phyloP scores from a whole-genome alignment of 1,140 invertebrate genomes.

The Chironomus tepperi region DNA sequence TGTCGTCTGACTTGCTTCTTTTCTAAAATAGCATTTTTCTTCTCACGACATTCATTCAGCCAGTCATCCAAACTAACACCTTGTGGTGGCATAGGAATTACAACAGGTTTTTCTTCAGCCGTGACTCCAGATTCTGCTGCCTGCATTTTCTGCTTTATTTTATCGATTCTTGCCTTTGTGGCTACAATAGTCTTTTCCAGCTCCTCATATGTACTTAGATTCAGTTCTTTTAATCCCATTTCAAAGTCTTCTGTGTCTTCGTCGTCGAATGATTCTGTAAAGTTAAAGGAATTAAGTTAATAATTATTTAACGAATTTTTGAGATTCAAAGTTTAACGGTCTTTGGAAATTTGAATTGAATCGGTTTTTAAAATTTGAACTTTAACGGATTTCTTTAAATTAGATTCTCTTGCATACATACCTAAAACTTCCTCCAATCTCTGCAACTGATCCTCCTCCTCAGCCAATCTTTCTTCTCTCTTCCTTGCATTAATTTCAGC shows the following conservation, averaged over 20 bases:
- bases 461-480: slow-evolving; percentile 70
- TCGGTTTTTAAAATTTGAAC: too few species aligned
- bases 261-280: slow-evolving; percentile 19
- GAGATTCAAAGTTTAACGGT: too few species aligned
- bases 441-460: slow-evolving; percentile 80
- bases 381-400: too few species aligned
- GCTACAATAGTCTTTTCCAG: slow-evolving; percentile 59
- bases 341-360: too few species aligned
- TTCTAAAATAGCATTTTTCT: slow-evolving; percentile 56
- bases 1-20: slow-evolving; percentile 61
- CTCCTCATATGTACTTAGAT: slow-evolving; percentile 50
- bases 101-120: slow-evolving; percentile 47
- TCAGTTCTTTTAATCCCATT: slow-evolving; percentile 48
- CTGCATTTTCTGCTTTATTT: slow-evolving; percentile 67
- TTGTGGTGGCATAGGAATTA: slow-evolving; percentile 40
- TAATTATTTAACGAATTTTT: too few species aligned
- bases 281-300: too few species aligned
- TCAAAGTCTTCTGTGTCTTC: slow-evolving; percentile 39
- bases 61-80: slow-evolving; percentile 44
- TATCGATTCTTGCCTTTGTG: slow-evolving; percentile 66
- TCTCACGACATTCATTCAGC: slow-evolving; percentile 56
- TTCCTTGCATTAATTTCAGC: slow-evolving; percentile 80
- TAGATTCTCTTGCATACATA: too few species aligned
- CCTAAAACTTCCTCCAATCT: slow-evolving; percentile 56
- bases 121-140: slow-evolving; percentile 47